Percentiles rank a stretch among this genome's conserved stretches.
Evolutionary conservation across 2,797 vertebrate species (phyloP).

Genomic region (Cuculus canorus): DNA sequence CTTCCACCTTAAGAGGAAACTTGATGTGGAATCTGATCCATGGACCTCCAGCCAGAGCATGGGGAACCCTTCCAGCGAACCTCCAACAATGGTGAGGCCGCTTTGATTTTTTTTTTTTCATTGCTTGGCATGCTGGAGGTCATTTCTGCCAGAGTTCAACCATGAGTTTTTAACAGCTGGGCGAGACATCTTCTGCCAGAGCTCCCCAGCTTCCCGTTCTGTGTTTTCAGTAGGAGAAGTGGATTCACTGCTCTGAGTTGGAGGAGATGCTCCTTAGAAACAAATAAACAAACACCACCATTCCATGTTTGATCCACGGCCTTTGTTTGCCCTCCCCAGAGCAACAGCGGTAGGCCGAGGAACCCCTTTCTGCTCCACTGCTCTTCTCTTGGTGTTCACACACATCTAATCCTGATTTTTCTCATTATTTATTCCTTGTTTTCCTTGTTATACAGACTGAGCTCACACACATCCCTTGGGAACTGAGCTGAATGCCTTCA

Average conservation of each 20-base stretch:
- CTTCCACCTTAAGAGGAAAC: background rate
- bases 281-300: background rate
- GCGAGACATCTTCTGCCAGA: background rate
- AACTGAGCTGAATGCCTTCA: fast-evolving
- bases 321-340: background rate
- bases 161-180: background rate
- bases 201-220: background rate
- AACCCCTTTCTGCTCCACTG: background rate
- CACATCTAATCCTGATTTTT: background rate
- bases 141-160: fast-evolving
- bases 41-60: fast-evolving
- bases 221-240: background rate
- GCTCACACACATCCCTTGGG: background rate
- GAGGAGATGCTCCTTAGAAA: background rate
- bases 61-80: background rate
- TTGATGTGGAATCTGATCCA: background rate
- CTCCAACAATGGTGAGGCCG: background rate
- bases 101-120: background rate
- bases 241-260: background rate
- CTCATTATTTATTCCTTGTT: background rate
- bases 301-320: fast-evolving
- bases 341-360: background rate
- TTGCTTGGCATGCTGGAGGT: background rate
- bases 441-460: background rate
- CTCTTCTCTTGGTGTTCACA: background rate